Conservation (phyloP, 1,140 invertebrate genomes). For the Sipha flava region DNA sequence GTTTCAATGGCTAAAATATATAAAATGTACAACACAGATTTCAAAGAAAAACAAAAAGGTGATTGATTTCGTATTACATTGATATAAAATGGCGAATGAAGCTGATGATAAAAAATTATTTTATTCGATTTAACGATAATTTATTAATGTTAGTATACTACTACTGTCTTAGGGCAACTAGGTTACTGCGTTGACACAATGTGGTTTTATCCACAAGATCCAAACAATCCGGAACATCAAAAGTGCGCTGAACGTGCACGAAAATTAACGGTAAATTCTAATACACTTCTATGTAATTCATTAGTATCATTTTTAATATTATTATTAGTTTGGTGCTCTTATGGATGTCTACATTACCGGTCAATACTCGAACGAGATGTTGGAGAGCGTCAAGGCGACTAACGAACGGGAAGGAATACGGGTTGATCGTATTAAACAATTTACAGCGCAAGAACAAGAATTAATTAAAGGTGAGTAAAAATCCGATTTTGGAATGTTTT, state of each 20-base stretch:
- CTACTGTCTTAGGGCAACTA: neutral
- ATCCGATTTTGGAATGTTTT: too few relatives aligned
- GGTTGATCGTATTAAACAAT: neutral
- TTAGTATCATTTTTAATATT: neutral
- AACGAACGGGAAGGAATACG: neutral
- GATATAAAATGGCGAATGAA: neutral
- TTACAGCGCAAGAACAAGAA: neutral
- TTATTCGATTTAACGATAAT: neutral
- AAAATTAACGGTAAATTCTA: neutral
- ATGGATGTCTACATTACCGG: neutral
- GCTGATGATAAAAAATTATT: neutral
- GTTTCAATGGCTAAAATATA: neutral
- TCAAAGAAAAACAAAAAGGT: neutral
- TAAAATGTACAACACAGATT: neutral
- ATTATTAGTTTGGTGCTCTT: neutral
- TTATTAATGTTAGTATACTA: neutral
- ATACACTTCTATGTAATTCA: neutral
- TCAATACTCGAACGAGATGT: neutral
- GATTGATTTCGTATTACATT: too few relatives aligned
- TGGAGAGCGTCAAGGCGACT: neutral
- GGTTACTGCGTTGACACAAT: neutral
- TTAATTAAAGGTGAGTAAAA: neutral
- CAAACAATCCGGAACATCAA: neutral
- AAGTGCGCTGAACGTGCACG: neutral
- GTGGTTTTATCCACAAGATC: neutral